These are phyloP conservation scores for Trissonchulus latispiculum DNA, from an alignment of 2,888 invertebrate genomes.

Conservation along the genomic window DNA sequence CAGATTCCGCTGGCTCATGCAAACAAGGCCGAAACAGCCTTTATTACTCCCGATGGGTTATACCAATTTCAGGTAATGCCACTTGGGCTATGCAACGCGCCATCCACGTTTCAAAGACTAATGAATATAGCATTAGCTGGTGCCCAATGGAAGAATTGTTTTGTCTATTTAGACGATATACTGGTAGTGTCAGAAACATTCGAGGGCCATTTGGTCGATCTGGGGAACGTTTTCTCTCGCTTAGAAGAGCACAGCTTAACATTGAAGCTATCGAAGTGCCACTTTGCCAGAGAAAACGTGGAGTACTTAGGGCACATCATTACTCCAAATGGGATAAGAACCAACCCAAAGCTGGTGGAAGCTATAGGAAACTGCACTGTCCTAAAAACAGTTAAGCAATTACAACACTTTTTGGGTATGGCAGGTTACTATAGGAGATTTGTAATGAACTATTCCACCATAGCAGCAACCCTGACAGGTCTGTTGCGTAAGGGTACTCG, in stretches of 20 bases:
- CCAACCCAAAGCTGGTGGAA: conserved; percentile 14
- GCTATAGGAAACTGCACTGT: conserved; percentile 6
- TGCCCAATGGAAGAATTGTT: conserved; percentile 26
- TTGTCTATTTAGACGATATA: conserved; percentile 33
- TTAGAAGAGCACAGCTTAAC: conserved; percentile 27
- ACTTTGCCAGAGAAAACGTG: conserved; percentile 25
- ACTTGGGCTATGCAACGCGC: background rate
- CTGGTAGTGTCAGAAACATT: conserved; percentile 28
- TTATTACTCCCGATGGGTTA: conserved; percentile 18
- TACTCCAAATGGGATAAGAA: conserved; percentile 11
- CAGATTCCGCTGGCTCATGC: conserved; percentile 21
- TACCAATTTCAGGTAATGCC: background rate
- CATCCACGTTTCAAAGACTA: background rate
- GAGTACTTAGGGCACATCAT: conserved; percentile 25
- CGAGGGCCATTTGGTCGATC: conserved; percentile 25
- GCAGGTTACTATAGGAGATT: conserved; percentile 16
- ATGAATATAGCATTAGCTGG: conserved; percentile 13
- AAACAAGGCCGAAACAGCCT: conserved; percentile 26
- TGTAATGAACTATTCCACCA: background rate
- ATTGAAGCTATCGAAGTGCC: conserved; percentile 30
- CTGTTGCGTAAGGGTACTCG: background rate
- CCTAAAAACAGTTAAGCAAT: conserved; percentile 5
- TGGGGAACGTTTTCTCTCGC: conserved; percentile 26
- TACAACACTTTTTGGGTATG: conserved; percentile 17
- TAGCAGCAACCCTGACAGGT: background rate